phyloP scores from a whole-genome alignment of 2,113 vertebrate genomes.

The Orthochromis malagaraziensis region DNA sequence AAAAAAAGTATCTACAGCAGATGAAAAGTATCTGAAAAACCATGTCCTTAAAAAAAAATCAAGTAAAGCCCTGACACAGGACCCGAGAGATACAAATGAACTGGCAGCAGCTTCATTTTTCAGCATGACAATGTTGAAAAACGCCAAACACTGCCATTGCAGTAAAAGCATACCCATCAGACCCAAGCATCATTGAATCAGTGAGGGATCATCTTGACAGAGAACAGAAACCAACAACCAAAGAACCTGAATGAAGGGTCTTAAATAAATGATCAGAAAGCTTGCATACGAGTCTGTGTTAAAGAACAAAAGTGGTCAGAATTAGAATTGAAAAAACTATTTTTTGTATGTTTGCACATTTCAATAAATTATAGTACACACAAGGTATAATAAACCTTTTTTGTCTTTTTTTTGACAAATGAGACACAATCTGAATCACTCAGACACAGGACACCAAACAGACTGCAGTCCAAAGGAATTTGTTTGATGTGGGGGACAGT shows the following conservation, averaged over 20 bases:
- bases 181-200: neutral
- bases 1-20: neutral
- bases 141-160: neutral
- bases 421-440: slow-evolving; percentile 2
- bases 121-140: neutral
- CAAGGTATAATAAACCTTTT: neutral
- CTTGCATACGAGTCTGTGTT: neutral
- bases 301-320: neutral
- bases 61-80: neutral
- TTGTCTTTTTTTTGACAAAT: neutral
- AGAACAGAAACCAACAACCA: neutral
- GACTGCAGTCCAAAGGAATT: neutral
- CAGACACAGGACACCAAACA: neutral
- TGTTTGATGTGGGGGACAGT: neutral
- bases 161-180: neutral
- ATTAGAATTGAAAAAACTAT: neutral
- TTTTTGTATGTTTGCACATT: neutral
- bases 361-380: neutral
- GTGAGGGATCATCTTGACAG: neutral
- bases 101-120: neutral
- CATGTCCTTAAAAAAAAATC: neutral
- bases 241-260: neutral
- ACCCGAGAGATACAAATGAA: neutral
- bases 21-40: neutral
- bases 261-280: neutral